A percentile compares a stretch with the other conserved stretches of the same genome.
phyloP scores from a whole-genome alignment of 2,113 vertebrate genomes.

The Grallaria varia region DNA sequence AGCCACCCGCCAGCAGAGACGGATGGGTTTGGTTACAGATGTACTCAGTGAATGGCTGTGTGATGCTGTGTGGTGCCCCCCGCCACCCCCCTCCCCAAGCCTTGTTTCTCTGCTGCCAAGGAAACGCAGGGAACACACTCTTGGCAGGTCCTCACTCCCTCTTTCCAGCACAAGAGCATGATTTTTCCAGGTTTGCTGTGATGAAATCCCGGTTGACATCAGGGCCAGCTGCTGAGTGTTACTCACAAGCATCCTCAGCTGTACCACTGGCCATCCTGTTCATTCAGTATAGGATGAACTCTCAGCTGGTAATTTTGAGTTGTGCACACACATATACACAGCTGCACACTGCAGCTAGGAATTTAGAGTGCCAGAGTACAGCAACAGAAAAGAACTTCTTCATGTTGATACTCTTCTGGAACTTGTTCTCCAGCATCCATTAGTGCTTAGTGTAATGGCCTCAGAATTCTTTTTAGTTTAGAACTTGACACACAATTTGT shows the following conservation, averaged over 20 bases:
- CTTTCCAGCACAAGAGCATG: neutral
- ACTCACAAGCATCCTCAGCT: neutral
- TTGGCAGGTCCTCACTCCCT: neutral
- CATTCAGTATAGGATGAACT: neutral
- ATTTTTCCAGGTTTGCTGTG: neutral
- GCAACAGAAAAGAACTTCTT: neutral
- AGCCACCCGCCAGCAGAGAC: conserved; percentile 69
- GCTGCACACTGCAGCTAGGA: neutral
- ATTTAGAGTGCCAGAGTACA: neutral
- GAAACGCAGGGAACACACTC: neutral
- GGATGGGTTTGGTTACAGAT: conserved; percentile 64
- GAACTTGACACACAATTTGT: neutral
- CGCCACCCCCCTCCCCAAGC: neutral
- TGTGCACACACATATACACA: neutral
- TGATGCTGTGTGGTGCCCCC: neutral
- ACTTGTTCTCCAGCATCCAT: neutral
- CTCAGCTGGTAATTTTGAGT: neutral
- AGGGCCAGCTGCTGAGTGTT: neutral
- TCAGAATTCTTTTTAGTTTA: neutral
- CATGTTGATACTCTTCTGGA: neutral
- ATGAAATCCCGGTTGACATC: neutral
- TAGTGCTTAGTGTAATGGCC: neutral
- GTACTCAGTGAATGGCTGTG: conserved; percentile 10
- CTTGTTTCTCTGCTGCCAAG: conserved; percentile 15
- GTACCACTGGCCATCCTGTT: neutral